phyloP scores from a whole-genome alignment of 2,797 vertebrate species.

The Halcyon leucocephala region DNA sequence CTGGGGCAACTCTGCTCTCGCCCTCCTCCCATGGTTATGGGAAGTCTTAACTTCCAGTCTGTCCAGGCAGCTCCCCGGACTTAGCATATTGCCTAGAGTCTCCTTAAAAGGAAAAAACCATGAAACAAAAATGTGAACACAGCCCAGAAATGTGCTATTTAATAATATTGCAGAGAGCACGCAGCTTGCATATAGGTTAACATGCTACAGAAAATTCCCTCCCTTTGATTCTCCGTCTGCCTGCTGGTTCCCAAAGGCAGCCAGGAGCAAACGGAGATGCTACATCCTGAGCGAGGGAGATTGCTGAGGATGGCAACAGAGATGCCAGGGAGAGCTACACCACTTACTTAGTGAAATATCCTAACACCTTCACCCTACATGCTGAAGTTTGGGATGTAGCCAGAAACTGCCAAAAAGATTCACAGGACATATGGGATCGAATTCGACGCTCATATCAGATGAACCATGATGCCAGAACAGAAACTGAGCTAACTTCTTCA shows the following conservation, averaged over 20 bases:
- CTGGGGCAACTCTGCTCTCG: neutral
- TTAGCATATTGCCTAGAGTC: neutral
- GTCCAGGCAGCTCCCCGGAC: neutral
- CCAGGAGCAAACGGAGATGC: neutral
- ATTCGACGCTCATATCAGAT: constrained; percentile 53
- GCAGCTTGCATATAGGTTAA: neutral
- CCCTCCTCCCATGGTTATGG: neutral
- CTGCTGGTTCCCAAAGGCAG: neutral
- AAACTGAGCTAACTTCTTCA: constrained; percentile 55
- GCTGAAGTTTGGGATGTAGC: constrained; percentile 59
- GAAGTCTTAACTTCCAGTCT: neutral
- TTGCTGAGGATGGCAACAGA: neutral
- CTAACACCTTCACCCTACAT: constrained; percentile 64
- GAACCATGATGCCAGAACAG: constrained; percentile 52
- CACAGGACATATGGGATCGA: constrained; percentile 66
- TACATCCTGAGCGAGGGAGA: neutral
- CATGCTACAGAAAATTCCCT: neutral
- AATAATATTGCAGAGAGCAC: neutral
- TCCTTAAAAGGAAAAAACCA: neutral
- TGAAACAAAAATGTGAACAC: rapidly evolving
- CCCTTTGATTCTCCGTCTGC: neutral
- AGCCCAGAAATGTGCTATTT: neutral
- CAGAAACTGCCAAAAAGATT: constrained; percentile 68
- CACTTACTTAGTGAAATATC: constrained; percentile 36
- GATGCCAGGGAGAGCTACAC: neutral